Evolutionary conservation across 2,888 invertebrate genomes (phyloP).

Genomic region (Eucera pruinosa): DNA sequence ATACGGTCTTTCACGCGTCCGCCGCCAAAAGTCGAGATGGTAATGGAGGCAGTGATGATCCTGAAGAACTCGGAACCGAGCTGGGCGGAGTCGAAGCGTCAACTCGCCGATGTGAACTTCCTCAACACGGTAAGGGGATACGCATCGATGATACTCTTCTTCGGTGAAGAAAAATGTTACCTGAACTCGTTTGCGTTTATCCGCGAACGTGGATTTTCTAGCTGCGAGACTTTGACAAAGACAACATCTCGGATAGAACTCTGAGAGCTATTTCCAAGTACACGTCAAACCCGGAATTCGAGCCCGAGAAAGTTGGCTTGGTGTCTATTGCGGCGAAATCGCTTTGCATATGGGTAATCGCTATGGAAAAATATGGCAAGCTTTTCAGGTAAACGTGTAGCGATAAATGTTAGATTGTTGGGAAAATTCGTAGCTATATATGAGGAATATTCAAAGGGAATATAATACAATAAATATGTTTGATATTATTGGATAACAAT

Average conservation of each 20-base stretch:
- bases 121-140: conserved; percentile 85
- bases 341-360: conserved; percentile 95
- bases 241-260: conserved; percentile 93
- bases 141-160: neutral
- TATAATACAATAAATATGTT: too few relatives aligned
- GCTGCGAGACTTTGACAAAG: conserved; percentile 93
- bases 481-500: too few relatives aligned
- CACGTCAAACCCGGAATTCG: conserved; percentile 92
- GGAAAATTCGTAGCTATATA: too few relatives aligned
- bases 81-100: conserved; percentile 95
- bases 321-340: conserved; percentile 95
- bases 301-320: conserved; percentile 93
- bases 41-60: conserved; percentile 95
- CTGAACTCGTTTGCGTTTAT: too few relatives aligned
- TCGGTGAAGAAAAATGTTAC: neutral
- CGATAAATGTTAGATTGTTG: conserved; percentile 19
- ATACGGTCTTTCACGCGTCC: conserved; percentile 96
- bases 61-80: conserved; percentile 91
- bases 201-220: too few relatives aligned
- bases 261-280: conserved; percentile 92
- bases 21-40: conserved; percentile 94
- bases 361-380: conserved; percentile 96
- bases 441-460: too few relatives aligned
- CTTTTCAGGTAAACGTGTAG: conserved; percentile 89
- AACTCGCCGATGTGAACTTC: conserved; percentile 93